Percentiles rank a stretch among this genome's conserved stretches.
phyloP scores from a whole-genome alignment of 2,888 invertebrate species.

The Tigriopus californicus region DNA sequence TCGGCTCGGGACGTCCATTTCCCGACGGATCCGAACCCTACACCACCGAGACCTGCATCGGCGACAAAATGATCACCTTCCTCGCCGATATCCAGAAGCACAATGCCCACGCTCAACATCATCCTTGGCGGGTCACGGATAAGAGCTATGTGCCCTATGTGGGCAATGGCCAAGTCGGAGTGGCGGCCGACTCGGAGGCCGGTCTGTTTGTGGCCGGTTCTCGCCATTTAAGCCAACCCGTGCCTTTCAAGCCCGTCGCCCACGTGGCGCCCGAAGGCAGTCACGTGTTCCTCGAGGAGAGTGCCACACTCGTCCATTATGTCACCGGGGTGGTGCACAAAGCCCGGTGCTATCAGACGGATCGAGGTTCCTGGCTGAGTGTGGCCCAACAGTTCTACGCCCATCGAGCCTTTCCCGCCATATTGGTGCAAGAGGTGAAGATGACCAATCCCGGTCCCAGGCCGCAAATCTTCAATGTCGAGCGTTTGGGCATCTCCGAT shows the following conservation, averaged over 20 bases:
- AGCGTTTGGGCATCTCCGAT: constrained; percentile 39
- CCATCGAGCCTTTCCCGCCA: constrained; percentile 53
- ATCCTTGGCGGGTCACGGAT: not conserved
- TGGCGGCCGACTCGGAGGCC: constrained; percentile 32
- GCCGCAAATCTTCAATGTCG: constrained; percentile 39
- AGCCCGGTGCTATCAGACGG: constrained; percentile 17
- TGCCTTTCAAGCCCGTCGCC: constrained; percentile 21
- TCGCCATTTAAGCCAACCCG: constrained; percentile 20
- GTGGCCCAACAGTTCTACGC: constrained; percentile 43
- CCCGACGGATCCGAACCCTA: constrained; percentile 23
- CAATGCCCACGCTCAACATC: not conserved
- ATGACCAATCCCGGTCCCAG: constrained; percentile 49
- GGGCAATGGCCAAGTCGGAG: constrained; percentile 53
- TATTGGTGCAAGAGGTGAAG: constrained; percentile 60
- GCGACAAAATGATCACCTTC: not conserved
- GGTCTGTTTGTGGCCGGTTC: constrained; percentile 39
- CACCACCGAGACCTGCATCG: not conserved
- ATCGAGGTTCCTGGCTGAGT: constrained; percentile 16
- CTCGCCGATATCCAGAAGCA: not conserved
- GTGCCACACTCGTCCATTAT: constrained; percentile 45
- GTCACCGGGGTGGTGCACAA: constrained; percentile 43
- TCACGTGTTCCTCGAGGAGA: constrained; percentile 38
- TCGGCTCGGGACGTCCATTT: constrained; percentile 30
- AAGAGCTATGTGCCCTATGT: constrained; percentile 41
- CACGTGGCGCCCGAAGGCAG: constrained; percentile 16